Evolutionary conservation across 37 sponge, comb jelly and placozoan genomes (phyloP).

Genomic region (Ephydatia muelleri): DNA sequence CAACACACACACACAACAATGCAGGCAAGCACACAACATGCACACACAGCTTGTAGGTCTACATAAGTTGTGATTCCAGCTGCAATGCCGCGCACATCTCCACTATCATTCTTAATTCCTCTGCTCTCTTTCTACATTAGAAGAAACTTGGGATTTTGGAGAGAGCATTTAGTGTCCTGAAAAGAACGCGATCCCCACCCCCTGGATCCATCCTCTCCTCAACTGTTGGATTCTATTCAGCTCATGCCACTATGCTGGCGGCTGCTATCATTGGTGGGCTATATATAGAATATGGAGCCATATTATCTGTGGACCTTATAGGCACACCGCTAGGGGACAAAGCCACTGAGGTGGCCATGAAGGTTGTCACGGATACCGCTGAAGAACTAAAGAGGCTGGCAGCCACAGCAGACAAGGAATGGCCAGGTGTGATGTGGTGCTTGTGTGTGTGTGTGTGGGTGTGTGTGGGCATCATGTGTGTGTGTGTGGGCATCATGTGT

Average conservation of each 20-base stretch:
- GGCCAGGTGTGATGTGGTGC: constrained; percentile 21
- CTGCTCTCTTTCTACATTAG: not conserved
- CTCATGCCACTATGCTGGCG: constrained; percentile 65
- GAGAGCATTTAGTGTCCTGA: constrained; percentile 48
- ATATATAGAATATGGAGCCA: not conserved
- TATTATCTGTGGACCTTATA: not conserved
- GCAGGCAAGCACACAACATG: not conserved
- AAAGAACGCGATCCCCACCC: not conserved
- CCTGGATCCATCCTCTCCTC: constrained; percentile 42
- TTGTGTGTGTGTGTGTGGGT: not conserved
- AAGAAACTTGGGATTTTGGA: constrained; percentile 5
- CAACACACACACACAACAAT: not conserved
- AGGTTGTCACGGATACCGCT: constrained; percentile 62
- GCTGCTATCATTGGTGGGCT: constrained; percentile 57
- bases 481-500: no score
- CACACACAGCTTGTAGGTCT: not conserved
- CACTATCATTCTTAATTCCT: not conserved
- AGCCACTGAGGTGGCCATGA: constrained; percentile 59
- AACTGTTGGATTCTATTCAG: constrained; percentile 72
- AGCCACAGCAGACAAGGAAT: constrained; percentile 8
- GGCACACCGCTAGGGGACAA: constrained; percentile 66
- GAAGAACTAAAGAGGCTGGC: constrained; percentile 56
- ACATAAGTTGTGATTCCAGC: no score
- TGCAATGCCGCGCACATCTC: not conserved
- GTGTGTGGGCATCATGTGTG: not conserved